Evolutionary conservation across 2,113 vertebrate genomes (phyloP), one percentile per base, ranked within the genome.

Genomic region (Melospiza melodia): DNA sequence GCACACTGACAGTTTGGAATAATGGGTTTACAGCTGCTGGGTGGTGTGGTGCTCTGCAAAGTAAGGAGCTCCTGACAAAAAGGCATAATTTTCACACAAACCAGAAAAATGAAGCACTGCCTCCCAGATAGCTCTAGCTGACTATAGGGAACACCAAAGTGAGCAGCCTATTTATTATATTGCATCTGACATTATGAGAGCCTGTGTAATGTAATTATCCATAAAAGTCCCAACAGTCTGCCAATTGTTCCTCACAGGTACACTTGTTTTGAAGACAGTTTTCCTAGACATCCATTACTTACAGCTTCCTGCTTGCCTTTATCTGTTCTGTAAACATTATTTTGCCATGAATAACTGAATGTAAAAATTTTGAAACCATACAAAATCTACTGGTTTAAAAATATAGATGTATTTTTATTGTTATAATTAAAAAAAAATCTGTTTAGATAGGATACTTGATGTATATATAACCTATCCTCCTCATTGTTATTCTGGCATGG

Each of bases 21-120:
- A 93, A 97, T 95, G 67, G 57, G 97, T 97, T 97, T 97, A 97
- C 94, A 93, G 41, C 71, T 91, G 91, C 96, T 97, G 79, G 86
- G 72, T 23, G 52, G n/a, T 51, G 62, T 77, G 57, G 71, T 57
- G 67, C 68, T 96, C 87, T 80, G 79, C 91, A 92, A 84, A 87
- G 61, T 24, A 76, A 89, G 66, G 85, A 87, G 87, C 84, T 68
- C 73, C 84, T 89, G 93, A 95, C 39, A 74, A 87, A 92, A 93
- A 93, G 66, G 35, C 52, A 72, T 77, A 37, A 43, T 86, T 97
- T 96, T 87, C 67, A 80, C 46, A 58, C 86, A 94, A 94, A 73
- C 39, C 33, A 52, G 93, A 61, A 94, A 93, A 94, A 83, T 46
- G 12, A 92, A 78, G 48, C 79, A 31, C 41, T 55, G 55, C 58